Evolutionary conservation across 2,113 vertebrate genomes (phyloP).

Genomic region (Myocastor coypus): DNA sequence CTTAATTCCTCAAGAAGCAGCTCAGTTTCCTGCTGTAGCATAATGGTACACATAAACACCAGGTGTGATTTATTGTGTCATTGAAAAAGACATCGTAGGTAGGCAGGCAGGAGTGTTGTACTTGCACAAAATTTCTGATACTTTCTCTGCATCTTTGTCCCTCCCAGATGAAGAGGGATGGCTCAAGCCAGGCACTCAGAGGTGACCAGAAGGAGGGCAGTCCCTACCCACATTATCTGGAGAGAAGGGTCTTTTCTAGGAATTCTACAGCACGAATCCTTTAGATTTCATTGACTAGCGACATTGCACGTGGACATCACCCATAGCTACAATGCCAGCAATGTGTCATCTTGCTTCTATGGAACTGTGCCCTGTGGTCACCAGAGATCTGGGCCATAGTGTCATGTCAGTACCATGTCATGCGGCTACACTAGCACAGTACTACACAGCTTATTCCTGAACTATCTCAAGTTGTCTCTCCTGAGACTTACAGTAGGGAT

Average conservation of each 20-base stretch:
- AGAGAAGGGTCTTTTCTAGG: not conserved
- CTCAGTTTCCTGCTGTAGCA: not conserved
- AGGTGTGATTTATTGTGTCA: not conserved
- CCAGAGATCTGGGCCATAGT: not conserved
- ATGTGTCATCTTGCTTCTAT: not conserved
- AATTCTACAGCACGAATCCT: not conserved
- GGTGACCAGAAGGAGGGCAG: not conserved
- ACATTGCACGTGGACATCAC: not conserved
- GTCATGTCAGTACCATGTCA: not conserved
- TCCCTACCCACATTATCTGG: not conserved
- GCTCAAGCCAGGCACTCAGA: not conserved
- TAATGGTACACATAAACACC: not conserved
- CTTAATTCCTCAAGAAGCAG: not conserved
- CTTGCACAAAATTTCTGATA: not conserved
- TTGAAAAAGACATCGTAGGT: not conserved
- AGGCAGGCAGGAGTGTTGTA: not conserved
- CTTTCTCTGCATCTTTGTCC: not conserved
- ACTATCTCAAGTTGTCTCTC: not conserved
- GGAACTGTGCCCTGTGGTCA: too few species aligned
- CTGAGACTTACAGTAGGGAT: not conserved
- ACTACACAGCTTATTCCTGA: not conserved
- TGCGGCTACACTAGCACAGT: not conserved
- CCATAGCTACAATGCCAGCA: not conserved
- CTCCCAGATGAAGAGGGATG: not conserved
- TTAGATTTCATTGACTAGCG: not conserved